These are phyloP conservation scores for Plagodis dolabraria DNA, from an alignment of 2,888 invertebrate species.

Conservation along the genomic window DNA sequence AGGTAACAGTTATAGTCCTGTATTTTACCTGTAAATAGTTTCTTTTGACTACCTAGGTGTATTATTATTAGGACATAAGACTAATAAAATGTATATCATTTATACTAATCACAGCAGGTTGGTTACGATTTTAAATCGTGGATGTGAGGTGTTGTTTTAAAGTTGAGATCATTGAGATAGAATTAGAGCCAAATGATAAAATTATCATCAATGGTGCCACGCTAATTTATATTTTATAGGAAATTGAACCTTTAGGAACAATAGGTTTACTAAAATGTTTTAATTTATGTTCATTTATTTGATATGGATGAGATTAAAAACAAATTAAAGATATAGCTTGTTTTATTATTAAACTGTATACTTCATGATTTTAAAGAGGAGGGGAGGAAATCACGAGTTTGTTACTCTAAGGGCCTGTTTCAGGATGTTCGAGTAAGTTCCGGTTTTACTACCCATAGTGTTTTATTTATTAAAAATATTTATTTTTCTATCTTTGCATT, in stretches of 20 bases:
- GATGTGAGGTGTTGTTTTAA: constrained; percentile 56
- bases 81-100: constrained; percentile 54
- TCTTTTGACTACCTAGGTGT: constrained; percentile 55
- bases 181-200: constrained; percentile 49
- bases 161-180: constrained; percentile 58
- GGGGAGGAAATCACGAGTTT: too few relatives aligned
- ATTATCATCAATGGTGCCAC: constrained; percentile 72
- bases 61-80: constrained; percentile 43
- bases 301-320: constrained; percentile 80
- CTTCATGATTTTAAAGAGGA: too few relatives aligned
- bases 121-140: constrained; percentile 74
- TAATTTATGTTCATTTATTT: constrained; percentile 82
- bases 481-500: too few relatives aligned
- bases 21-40: constrained; percentile 34
- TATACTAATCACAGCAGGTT: constrained; percentile 62
- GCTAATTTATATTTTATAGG: constrained; percentile 76
- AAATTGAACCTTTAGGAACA: constrained; percentile 68
- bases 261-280: constrained; percentile 65
- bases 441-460: too few relatives aligned
- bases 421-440: too few relatives aligned
- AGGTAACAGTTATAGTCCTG: constrained; percentile 42
- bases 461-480: too few relatives aligned
- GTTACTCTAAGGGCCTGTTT: too few relatives aligned
- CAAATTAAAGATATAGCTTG: constrained; percentile 14
- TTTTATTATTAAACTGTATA: constrained; percentile 10